Evolutionary conservation across 2,797 vertebrate genomes (phyloP).

Genomic region (Sciurus vulgaris): DNA sequence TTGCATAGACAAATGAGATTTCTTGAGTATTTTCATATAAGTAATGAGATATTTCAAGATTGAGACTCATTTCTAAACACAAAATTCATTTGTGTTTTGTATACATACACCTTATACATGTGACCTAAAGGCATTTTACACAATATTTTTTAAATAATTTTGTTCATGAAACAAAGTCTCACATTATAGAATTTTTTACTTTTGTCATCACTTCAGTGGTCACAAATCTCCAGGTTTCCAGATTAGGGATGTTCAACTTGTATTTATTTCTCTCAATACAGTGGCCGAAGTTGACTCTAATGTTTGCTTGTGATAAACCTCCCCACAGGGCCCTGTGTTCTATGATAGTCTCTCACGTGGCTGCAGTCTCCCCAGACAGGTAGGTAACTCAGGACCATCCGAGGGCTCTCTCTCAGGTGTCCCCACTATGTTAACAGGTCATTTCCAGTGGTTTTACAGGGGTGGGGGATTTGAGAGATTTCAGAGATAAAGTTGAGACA

Average conservation of each 20-base stretch:
- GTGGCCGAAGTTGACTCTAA: fast-evolving
- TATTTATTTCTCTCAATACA: too few relatives aligned
- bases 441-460: background rate
- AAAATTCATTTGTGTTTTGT: background rate
- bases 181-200: background rate
- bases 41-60: background rate
- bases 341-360: fast-evolving
- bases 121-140: background rate
- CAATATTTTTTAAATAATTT: background rate
- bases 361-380: background rate
- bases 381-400: too few relatives aligned
- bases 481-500: background rate
- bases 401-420: fast-evolving
- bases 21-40: background rate
- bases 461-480: fast-evolving
- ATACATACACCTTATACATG: background rate
- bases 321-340: background rate
- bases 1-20: background rate
- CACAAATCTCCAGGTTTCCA: background rate
- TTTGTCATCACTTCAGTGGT: background rate
- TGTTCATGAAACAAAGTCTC: background rate
- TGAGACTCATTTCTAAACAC: background rate
- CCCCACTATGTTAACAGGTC: background rate
- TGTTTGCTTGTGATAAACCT: background rate
- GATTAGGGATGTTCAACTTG: background rate